Conservation (phyloP, 2,888 invertebrate species). For the Punctoribates punctum region DNA sequence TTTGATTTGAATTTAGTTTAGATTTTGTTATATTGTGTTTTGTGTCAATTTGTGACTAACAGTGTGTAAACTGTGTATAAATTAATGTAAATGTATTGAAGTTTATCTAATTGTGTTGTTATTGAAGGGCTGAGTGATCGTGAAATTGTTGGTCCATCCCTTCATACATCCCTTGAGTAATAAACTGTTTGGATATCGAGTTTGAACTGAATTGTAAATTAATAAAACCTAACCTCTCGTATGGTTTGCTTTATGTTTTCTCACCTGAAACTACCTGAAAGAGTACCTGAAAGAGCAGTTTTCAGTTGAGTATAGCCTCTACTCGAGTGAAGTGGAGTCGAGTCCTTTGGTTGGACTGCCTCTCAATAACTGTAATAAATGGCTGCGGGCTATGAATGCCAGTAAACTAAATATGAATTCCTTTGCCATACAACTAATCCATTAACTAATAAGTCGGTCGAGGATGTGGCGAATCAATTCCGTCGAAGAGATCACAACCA, state of each 20-base stretch:
- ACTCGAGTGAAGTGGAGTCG: neutral
- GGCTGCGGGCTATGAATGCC: conserved; percentile 36
- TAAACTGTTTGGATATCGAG: neutral
- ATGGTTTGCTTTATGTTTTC: neutral
- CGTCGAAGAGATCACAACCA: conserved; percentile 23
- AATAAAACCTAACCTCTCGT: conserved; percentile 2
- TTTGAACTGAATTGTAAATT: conserved; percentile 21
- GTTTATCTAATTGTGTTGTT: neutral
- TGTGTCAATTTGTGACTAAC: neutral
- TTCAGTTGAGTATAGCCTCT: no score
- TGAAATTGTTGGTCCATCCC: conserved; percentile 14
- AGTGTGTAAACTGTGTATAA: neutral
- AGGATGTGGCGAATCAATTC: conserved; percentile 34
- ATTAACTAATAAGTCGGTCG: neutral
- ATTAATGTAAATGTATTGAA: neutral
- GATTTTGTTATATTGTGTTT: no score
- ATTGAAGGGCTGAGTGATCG: conserved; percentile 6
- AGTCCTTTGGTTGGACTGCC: conserved; percentile 5
- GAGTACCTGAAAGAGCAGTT: neutral
- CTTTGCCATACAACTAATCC: neutral
- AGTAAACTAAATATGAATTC: conserved; percentile 16
- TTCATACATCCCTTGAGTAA: conserved; percentile 16
- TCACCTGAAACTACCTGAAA: conserved; percentile 10
- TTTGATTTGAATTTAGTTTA: neutral
- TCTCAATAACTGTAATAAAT: conserved; percentile 35